Conservation (phyloP, 1,140 invertebrate species). For the Bombus balteatus region DNA sequence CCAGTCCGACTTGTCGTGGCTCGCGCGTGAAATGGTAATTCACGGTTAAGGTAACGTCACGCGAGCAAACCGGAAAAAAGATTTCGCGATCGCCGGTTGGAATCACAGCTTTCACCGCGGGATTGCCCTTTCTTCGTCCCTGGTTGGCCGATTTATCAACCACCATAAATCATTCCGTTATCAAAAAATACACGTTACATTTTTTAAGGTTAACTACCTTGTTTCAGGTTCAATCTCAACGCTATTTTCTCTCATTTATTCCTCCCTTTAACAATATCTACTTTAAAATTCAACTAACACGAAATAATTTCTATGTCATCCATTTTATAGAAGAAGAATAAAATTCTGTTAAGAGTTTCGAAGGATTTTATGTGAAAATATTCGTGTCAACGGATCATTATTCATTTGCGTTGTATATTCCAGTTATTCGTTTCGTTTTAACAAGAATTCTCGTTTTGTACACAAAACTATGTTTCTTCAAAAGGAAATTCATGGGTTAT, state of each 20-base stretch:
- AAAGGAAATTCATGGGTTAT: background rate
- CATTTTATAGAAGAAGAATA: background rate
- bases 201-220: background rate
- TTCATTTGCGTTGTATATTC: background rate
- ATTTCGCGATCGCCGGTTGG: background rate
- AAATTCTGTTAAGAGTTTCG: background rate
- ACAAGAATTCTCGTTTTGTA: background rate
- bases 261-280: background rate
- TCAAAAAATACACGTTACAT: background rate
- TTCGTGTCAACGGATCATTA: background rate
- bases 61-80: constrained; percentile 12
- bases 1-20: background rate
- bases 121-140: background rate
- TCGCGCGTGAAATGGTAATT: constrained; percentile 35
- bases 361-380: background rate
- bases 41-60: constrained; percentile 8
- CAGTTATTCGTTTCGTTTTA: background rate
- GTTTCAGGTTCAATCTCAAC: background rate
- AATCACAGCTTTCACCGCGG: background rate
- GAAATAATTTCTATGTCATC: background rate
- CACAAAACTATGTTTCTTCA: background rate
- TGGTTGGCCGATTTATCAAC: background rate
- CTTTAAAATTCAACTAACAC: background rate
- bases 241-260: background rate
- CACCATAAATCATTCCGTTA: background rate